These are phyloP conservation scores for Tangara arthus DNA, from an alignment of 2,797 vertebrate genomes.

Conservation along the genomic window DNA sequence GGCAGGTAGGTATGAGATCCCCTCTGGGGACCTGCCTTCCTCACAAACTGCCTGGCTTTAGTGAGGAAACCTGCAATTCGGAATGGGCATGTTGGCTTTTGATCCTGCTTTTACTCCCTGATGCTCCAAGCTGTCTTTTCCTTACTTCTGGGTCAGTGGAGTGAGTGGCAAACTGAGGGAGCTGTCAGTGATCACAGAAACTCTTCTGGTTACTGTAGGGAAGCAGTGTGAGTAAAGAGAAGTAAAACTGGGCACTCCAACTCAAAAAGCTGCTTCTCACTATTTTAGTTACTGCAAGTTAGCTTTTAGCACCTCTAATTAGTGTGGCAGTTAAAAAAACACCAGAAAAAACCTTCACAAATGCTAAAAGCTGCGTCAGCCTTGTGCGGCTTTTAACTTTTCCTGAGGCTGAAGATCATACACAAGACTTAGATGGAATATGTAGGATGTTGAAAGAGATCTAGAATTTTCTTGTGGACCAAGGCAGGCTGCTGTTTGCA, in stretches of 20 bases:
- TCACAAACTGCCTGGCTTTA: neutral
- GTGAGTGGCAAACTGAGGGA: neutral
- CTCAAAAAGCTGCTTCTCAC: neutral
- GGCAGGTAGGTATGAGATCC: slow-evolving; percentile 79
- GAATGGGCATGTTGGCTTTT: neutral
- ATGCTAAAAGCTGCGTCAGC: neutral
- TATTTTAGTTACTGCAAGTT: neutral
- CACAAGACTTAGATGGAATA: neutral
- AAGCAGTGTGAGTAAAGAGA: neutral
- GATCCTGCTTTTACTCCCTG: neutral
- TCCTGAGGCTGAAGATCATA: neutral
- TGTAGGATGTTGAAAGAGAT: neutral
- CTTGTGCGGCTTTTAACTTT: neutral
- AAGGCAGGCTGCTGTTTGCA: neutral
- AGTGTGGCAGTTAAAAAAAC: neutral
- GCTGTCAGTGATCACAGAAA: neutral
- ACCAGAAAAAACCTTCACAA: neutral
- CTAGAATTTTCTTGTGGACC: neutral
- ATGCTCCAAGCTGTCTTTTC: neutral
- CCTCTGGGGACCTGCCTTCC: neutral
- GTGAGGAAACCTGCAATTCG: neutral
- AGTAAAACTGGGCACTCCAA: neutral
- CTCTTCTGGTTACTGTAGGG: neutral
- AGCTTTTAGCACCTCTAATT: slow-evolving; percentile 18
- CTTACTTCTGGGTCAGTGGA: neutral